Base-by-base conservation (phyloP, 1,140 invertebrate genomes). In the Drusus annulatus region DNA sequence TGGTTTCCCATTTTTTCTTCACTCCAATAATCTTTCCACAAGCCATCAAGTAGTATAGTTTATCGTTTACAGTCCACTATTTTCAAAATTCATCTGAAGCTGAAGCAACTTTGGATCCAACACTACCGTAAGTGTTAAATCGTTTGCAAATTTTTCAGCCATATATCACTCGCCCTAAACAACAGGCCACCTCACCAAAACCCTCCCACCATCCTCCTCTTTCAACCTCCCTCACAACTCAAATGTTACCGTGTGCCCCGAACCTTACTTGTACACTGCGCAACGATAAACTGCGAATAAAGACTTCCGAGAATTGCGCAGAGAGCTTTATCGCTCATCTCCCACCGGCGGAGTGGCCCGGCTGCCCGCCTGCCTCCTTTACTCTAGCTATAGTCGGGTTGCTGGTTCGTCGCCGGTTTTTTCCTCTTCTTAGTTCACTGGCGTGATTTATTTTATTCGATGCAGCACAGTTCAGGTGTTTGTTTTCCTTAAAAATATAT, bases 231-330 rank as follows among this genome's bases (percentile, higher is more conserved):
- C n/a, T n/a, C 16, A 60, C 23, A 60, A 60, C 10, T 60, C 56
- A 1, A 1, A 17, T 68, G 3, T 25, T 60, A 15, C 58, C 13
- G 0, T 7, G 63, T 68, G 25, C 2, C 63, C 1, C 5, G n/a
- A 19, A 36, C 16, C 28, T 68, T 31, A 17, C 15, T 45, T 16
- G 5, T 31, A 36, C 0, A 2, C 28, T 52, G 19, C 21, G 17
- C 17, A 19, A 17, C 36, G 19, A 51, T 51, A 51, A 71, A 52
- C 68, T 52, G 50, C 68, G 68, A 52, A 71, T 71, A 52, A 71
- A 71, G 50, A 52, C 68, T 71, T 71, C 68, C 45, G 21, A 25
- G 68, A 71, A 71, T 52, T 71, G 51, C 68, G 54, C 50, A 25
- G 25, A 17, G 15, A 51, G 68, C 45, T 71, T 71, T 71, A 71